Conservation (phyloP, 2,113 vertebrate genomes). For the Eurypyga helias region DNA sequence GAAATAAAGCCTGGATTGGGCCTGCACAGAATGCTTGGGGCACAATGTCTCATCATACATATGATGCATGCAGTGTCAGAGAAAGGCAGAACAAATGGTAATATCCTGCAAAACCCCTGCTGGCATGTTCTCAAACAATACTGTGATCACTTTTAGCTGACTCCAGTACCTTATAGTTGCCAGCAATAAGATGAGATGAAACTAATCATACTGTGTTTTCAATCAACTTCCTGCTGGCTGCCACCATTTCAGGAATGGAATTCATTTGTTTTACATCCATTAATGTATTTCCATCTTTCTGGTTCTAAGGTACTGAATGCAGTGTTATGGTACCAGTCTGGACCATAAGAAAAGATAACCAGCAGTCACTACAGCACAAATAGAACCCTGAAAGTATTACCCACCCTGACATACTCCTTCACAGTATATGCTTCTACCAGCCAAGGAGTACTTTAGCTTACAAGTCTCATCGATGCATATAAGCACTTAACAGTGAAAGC, state of each 20-base stretch:
- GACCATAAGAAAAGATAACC: not conserved
- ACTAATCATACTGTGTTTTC: conserved; percentile 58
- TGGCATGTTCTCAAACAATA: conserved; percentile 33
- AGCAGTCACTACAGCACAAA: not conserved
- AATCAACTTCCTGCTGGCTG: conserved; percentile 59
- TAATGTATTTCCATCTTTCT: conserved; percentile 13
- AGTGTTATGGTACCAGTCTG: not conserved
- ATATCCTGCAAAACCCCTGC: conserved; percentile 12
- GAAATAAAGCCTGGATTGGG: conserved; percentile 13
- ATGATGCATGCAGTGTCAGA: conserved; percentile 6
- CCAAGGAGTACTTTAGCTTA: not conserved
- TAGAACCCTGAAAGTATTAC: not conserved
- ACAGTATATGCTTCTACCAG: not conserved
- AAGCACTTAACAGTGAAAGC: not conserved
- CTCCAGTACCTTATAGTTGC: conserved; percentile 24
- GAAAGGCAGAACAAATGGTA: conserved; percentile 32
- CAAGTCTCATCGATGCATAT: not conserved
- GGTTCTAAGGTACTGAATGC: not conserved
- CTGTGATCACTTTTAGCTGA: conserved; percentile 17
- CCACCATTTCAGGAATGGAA: conserved; percentile 59
- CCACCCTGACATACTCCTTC: not conserved
- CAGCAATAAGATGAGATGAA: conserved; percentile 64
- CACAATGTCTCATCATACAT: conserved; percentile 8
- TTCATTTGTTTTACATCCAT: conserved; percentile 21
- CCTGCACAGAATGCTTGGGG: not conserved